phyloP scores from a whole-genome alignment of 2,888 invertebrate genomes.

The Nymphalis urticae region DNA sequence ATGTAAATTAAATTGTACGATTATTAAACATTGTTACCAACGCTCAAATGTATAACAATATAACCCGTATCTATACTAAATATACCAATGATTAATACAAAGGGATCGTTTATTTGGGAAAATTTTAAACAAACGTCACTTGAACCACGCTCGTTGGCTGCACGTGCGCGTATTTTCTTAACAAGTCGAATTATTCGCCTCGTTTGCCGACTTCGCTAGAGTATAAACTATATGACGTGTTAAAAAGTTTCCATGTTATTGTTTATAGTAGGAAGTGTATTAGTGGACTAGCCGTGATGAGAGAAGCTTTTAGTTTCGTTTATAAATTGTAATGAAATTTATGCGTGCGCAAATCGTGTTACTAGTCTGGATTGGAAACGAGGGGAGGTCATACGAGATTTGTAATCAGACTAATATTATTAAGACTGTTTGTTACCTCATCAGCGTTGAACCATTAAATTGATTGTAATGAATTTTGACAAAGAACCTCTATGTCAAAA shows the following conservation, averaged over 20 bases:
- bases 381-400: neutral
- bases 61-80: conserved; percentile 1
- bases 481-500: too few species aligned
- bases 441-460: too few species aligned
- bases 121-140: conserved; percentile 37
- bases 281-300: conserved; percentile 61
- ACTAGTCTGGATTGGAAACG: conserved; percentile 21
- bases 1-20: too few species aligned
- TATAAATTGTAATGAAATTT: conserved; percentile 29
- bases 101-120: conserved; percentile 30
- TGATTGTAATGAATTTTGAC: too few species aligned
- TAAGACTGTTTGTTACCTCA: too few species aligned
- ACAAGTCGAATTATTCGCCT: conserved; percentile 75
- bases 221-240: conserved; percentile 64
- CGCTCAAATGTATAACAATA: too few species aligned
- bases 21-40: too few species aligned
- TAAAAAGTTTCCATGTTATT: conserved; percentile 78
- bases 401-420: conserved; percentile 2
- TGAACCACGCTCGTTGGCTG: conserved; percentile 39
- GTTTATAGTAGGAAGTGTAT: conserved; percentile 72
- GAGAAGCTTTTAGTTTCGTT: conserved; percentile 64
- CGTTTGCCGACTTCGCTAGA: conserved; percentile 53
- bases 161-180: conserved; percentile 75
- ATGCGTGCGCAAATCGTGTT: conserved; percentile 25
- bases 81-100: conserved; percentile 1